Percentiles rank a stretch among this genome's conserved stretches.
Conservation (phyloP, 64 coral and sea anemone species). For the Pocillopora damicornis region DNA sequence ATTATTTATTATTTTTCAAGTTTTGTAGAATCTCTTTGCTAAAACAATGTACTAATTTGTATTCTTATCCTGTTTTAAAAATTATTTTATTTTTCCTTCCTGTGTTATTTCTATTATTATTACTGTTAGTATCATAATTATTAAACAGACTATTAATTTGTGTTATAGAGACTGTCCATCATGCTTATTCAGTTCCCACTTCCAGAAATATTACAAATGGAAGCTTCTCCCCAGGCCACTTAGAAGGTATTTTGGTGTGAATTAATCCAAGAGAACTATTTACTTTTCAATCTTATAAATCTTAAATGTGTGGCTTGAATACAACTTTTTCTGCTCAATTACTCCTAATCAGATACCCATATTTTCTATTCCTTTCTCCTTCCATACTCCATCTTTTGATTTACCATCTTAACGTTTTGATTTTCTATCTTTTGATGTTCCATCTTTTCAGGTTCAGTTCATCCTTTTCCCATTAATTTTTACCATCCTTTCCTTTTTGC, state of each 20-base stretch:
- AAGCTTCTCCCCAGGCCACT: not conserved
- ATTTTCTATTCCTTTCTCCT: not conserved
- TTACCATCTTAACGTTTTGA: not conserved
- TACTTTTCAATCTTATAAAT: not conserved
- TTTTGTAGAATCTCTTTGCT: no score
- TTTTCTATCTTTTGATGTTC: no score
- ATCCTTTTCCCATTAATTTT: no score
- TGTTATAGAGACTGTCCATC: conserved; percentile 16
- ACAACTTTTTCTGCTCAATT: not conserved
- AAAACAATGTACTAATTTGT: no score
- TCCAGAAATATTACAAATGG: not conserved
- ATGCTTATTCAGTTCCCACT: conserved; percentile 22
- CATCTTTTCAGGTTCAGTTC: no score
- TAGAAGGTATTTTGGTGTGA: not conserved
- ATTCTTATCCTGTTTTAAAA: no score
- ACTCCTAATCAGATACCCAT: not conserved
- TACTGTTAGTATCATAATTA: not conserved
- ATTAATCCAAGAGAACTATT: not conserved
- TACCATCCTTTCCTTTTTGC: no score
- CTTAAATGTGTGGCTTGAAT: no score
- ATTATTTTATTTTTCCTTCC: no score
- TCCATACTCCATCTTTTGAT: not conserved
- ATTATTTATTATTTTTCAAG: no score
- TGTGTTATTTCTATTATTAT: not conserved
- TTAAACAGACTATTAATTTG: not conserved